Conservation (phyloP, 2,113 vertebrate species). For the Rafetus swinhoei region DNA sequence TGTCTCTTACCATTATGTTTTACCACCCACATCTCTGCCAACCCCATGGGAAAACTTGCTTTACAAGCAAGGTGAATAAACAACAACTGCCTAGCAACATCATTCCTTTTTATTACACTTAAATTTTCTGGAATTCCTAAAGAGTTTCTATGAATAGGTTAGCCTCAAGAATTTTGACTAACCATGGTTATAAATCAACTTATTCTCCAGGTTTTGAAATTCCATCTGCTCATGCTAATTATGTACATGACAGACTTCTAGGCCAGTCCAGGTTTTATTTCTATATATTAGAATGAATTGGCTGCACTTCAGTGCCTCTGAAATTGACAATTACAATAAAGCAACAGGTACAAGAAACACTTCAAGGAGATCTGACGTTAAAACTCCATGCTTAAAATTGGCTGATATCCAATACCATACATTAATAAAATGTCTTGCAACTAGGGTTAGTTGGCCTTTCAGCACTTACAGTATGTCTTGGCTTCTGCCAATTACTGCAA, state of each 20-base stretch:
- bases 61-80: conserved; percentile 67
- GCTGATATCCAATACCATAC: not conserved
- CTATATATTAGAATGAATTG: fast-evolving
- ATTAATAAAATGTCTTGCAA: not conserved
- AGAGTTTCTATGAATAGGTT: conserved; percentile 72
- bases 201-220: conserved; percentile 73
- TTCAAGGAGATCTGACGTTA: not conserved
- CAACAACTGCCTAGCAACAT: conserved; percentile 51
- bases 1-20: conserved; percentile 24
- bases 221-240: conserved; percentile 63
- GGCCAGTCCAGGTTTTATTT: not conserved
- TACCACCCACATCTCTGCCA: conserved; percentile 29
- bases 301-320: not conserved
- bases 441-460: not conserved
- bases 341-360: fast-evolving
- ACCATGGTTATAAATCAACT: conserved; percentile 73
- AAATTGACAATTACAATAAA: not conserved
- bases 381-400: not conserved
- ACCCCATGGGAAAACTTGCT: conserved; percentile 45
- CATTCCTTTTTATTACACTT: conserved; percentile 43
- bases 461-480: not conserved
- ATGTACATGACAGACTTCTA: not conserved
- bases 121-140: conserved; percentile 73
- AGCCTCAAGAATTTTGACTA: conserved; percentile 72
- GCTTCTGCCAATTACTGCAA: not conserved